Conservation (phyloP, 1,140 invertebrate species). For the Drosophila subobscura region DNA sequence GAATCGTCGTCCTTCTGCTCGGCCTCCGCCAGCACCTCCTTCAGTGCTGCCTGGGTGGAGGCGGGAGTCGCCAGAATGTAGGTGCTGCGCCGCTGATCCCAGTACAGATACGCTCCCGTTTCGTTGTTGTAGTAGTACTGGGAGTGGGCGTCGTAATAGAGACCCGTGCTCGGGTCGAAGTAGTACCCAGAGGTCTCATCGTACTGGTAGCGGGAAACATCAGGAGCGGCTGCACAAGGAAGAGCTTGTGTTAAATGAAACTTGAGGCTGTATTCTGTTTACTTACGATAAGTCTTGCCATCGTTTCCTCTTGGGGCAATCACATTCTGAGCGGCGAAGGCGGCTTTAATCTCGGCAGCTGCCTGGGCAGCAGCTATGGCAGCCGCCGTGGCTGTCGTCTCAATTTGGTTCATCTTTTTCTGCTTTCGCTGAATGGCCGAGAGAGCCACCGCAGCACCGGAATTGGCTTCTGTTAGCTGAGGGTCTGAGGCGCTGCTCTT, state of each 20-base stretch:
- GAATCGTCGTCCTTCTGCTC: conserved; percentile 71
- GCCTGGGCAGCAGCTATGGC: conserved; percentile 76
- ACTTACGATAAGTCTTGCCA: conserved; percentile 88
- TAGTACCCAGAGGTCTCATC: conserved; percentile 98
- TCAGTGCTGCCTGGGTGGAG: conserved; percentile 83
- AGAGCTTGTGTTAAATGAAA: neutral
- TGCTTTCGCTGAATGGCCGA: conserved; percentile 89
- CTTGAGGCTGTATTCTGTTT: too few species aligned
- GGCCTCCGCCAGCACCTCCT: conserved; percentile 56
- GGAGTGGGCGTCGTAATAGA: conserved; percentile 98
- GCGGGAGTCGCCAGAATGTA: conserved; percentile 90
- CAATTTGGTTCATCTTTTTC: conserved; percentile 75
- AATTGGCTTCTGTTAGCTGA: conserved; percentile 87
- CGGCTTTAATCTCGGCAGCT: conserved; percentile 64
- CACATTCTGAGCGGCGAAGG: conserved; percentile 64
- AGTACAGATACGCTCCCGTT: conserved; percentile 96
- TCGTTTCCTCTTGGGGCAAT: conserved; percentile 85
- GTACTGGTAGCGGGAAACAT: conserved; percentile 95
- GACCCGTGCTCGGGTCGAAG: conserved; percentile 95
- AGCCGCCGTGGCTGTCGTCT: conserved; percentile 70
- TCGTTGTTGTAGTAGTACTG: conserved; percentile 97
- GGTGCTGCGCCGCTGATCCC: conserved; percentile 92
- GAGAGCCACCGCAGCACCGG: conserved; percentile 94
- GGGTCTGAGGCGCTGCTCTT: conserved; percentile 85
- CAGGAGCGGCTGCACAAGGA: conserved; percentile 88